These are phyloP conservation scores for Corythornis cristatus DNA, from an alignment of 2,113 vertebrate genomes.

Conservation along the genomic window DNA sequence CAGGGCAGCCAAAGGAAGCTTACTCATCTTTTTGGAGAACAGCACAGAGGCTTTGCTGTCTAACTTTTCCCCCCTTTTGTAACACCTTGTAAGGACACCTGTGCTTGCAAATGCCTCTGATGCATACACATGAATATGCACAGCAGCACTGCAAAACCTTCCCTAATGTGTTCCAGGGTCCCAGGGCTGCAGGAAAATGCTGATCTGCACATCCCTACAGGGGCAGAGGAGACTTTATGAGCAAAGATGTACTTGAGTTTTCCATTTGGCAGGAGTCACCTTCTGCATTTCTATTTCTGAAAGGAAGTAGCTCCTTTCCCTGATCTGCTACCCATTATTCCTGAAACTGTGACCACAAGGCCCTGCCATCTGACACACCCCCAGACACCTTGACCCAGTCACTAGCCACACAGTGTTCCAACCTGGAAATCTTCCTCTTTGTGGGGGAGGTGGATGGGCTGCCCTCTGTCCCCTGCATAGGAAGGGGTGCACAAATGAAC, in stretches of 20 bases:
- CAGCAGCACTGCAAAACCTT: neutral
- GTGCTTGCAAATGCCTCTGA: accelerated
- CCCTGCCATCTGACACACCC: neutral
- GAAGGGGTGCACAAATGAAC: neutral
- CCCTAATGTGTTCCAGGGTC: neutral
- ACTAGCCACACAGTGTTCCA: neutral
- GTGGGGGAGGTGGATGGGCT: neutral
- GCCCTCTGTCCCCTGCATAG: neutral
- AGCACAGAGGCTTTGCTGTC: no score
- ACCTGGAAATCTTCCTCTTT: neutral
- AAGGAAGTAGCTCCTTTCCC: neutral
- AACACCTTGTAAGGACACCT: neutral
- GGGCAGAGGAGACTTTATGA: neutral
- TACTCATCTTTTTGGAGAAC: no score
- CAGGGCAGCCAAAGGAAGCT: no score
- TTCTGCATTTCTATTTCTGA: neutral
- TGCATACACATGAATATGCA: neutral
- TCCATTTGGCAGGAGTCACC: neutral
- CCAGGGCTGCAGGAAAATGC: neutral
- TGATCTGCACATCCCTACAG: neutral
- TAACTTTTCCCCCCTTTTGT: neutral
- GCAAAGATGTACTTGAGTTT: neutral
- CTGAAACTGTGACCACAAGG: neutral
- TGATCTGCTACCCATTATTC: neutral
- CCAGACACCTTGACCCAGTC: neutral